Evolutionary conservation across 2,113 vertebrate species (phyloP), one percentile per base, ranked within the genome.

Genomic region (Euleptes europaea): DNA sequence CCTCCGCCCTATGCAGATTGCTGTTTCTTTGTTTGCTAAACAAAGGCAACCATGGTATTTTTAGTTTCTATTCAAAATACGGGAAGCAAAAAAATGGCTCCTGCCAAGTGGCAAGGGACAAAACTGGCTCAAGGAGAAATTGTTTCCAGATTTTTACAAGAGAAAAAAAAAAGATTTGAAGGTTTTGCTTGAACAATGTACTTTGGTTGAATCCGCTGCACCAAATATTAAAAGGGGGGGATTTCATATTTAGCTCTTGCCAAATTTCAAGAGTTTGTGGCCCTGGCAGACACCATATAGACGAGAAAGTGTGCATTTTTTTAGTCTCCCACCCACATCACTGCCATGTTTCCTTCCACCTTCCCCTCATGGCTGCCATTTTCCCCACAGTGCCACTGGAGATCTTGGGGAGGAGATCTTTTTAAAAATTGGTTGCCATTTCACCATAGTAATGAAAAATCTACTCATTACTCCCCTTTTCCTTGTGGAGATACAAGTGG

Each of bases 111-210:
- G 60, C 87, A 89, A 49, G 87, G 86, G 87, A 90, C 90, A 81
- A 75, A 93, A 51, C 86, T 85, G 60, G 77, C 88, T 65, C 54
- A 57, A 42, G 42, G 78, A 33, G 13, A 88, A 91, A 93, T 94
- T 82, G 87, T 40, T 88, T 92, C 83, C 88, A 92, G 88, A 83
- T 91, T 91, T 94, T 44, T 31, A 90, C 60, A 28, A 63, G 60
- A 63, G 60, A 28, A 23, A 26, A 91, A 28, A 23, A 26, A 91
- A 83, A 12, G 13, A 69, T 63, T 80, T 28, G 84, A 84, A 93
- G 33, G 51, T 54, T 72, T 31, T 38, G 17, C 33, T 80, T 77
- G 72, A 42, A 65, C 63, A 49, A 71, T 84, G 49, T 72, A 35
- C 42, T 85, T n/a, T 23, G 35, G 69, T 57, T 75, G 78, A 69